phyloP scores from a whole-genome alignment of 1,140 invertebrate species.

The Ceratosolen solmsi region DNA sequence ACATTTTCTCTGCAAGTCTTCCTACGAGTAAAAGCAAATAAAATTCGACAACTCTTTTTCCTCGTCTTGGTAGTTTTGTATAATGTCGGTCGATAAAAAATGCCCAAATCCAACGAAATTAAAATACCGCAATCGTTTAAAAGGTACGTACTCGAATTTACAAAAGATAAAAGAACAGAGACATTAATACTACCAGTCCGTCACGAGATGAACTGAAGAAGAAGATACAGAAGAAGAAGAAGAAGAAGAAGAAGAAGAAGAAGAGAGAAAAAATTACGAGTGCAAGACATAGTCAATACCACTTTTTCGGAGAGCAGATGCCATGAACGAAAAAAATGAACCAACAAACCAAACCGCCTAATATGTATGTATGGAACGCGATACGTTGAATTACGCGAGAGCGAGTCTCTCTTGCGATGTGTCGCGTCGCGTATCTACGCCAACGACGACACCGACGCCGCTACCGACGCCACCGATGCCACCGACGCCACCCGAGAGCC shows the following conservation, averaged over 20 bases:
- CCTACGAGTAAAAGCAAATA: no score
- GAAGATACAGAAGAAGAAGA: no score
- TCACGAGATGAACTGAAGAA: background rate
- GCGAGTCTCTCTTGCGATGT: background rate
- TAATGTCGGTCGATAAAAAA: no score
- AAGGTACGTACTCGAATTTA: no score
- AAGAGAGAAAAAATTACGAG: background rate
- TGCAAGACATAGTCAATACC: background rate
- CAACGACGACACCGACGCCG: background rate
- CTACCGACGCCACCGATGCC: background rate
- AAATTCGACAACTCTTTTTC: no score
- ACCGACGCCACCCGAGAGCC: background rate
- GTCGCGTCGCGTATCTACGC: background rate
- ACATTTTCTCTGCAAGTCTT: no score
- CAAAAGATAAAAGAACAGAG: no score
- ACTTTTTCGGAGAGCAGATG: background rate
- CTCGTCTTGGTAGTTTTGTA: no score
- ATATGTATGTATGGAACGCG: background rate
- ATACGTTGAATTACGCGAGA: slow-evolving; percentile 8
- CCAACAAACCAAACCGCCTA: background rate
- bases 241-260: background rate
- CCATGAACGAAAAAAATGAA: background rate
- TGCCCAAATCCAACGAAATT: no score
- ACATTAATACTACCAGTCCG: background rate
- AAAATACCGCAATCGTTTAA: no score